Conservation (phyloP, 2,888 invertebrate genomes). For the Eremobia ochroleuca region DNA sequence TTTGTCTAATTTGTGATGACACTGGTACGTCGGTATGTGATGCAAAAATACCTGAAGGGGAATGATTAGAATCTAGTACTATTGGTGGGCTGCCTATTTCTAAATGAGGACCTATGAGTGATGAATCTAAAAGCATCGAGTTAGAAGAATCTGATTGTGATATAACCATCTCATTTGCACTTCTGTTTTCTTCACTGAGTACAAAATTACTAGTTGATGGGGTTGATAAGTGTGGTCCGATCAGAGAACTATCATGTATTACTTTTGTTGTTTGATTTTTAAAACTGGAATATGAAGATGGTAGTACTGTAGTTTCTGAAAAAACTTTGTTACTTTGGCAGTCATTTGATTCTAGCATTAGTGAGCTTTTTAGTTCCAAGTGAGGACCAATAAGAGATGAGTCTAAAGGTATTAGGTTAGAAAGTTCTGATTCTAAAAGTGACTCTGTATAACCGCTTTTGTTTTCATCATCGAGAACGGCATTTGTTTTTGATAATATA, state of each 20-base stretch:
- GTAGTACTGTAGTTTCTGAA: not conserved
- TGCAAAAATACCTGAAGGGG: not conserved
- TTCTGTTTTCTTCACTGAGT: not conserved
- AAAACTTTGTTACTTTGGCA: not conserved
- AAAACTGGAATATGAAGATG: not conserved
- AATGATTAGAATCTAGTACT: not conserved
- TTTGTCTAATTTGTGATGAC: not conserved
- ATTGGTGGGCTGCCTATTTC: not conserved
- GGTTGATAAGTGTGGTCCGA: conserved; percentile 15
- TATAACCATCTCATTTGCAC: not conserved
- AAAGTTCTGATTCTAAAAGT: not conserved
- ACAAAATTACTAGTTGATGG: not conserved
- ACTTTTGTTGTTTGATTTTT: not conserved
- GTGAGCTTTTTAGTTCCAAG: not conserved
- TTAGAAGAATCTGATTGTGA: not conserved
- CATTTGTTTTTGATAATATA: not conserved
- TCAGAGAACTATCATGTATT: not conserved
- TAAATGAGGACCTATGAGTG: conserved; percentile 17
- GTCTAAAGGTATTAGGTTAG: conserved; percentile 3
- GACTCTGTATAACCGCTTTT: not conserved
- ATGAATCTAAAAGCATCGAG: conserved; percentile 1
- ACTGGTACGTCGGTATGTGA: not conserved
- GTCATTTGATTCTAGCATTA: not conserved
- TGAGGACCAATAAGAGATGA: conserved; percentile 10
- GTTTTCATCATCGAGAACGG: not conserved